Base-by-base conservation (phyloP, 1,140 invertebrate genomes). In the Sitobion miscanthi region DNA sequence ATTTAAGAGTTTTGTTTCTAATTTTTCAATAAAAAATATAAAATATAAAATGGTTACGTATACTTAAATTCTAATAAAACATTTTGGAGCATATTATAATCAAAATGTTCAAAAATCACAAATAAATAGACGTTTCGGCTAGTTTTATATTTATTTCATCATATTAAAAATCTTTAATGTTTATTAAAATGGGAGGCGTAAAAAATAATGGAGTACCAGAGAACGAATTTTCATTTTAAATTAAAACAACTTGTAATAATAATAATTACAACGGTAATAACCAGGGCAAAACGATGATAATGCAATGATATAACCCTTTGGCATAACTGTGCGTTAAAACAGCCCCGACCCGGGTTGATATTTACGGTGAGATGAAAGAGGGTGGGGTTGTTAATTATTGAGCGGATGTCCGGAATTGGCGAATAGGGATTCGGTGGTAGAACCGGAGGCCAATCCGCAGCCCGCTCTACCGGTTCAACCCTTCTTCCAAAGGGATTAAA, bases 201-300 rank as follows among this genome's bases (percentile, higher is more conserved):
- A 54, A 93, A 93, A 93, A 86, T 93, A 93, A 93, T 57, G 91
- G 90, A 38, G 45, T 92, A 45, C 47, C 8, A 38, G 45, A 93
- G 47, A 83, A 93, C 52, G 77, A 92, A 92, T 93, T 93, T 86
- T 93, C 91, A 86, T 93, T 93, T 93, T 83, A 93, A 93, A 93
- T 93, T 93, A 93, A 93, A 93, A 93, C 91, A 57, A 92, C 91
- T 92, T 49, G 91, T 86, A 93, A 93, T 92, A 83, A 92, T 92
- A 92, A 92, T 93, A 93, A 93, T 93, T 93, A 93, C 82, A 85
- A 52, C 91, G 49, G 91, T 93, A 93, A 93, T 86, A 93, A 93
- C 91, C 91, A 45, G 57, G 82, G 91, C 91, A 86, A 93, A 93
- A 93, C 82, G 49, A 93, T 93, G 82, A 93, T 93, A 93, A 93